A percentile compares a stretch with the other conserved stretches of the same genome.
Evolutionary conservation across 2,797 vertebrate species (phyloP).

Genomic region (Spondyliosoma cantharus): DNA sequence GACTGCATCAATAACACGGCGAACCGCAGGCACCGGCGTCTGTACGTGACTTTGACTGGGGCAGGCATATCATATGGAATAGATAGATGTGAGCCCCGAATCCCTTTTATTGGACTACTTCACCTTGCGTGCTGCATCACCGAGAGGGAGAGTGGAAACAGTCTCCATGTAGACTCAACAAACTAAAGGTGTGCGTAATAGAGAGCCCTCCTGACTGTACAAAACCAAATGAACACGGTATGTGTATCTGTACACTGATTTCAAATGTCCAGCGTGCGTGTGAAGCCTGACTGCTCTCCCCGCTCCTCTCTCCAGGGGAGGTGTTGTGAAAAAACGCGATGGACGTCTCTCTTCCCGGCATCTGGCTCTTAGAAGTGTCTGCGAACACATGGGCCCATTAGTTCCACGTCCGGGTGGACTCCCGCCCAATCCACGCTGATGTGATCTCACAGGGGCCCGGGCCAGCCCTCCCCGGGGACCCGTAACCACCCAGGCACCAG

Average conservation of each 20-base stretch:
- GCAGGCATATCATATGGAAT: constrained; percentile 79
- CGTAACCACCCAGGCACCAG: constrained; percentile 83
- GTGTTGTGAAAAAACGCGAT: constrained; percentile 77
- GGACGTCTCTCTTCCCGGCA: constrained; percentile 82
- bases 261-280: constrained; percentile 59
- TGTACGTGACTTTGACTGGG: constrained; percentile 74
- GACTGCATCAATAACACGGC: constrained; percentile 61
- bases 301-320: constrained; percentile 71
- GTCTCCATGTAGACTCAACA: constrained; percentile 69
- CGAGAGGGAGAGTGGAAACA: constrained; percentile 63
- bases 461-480: constrained; percentile 78
- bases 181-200: constrained; percentile 58
- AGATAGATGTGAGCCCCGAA: constrained; percentile 71
- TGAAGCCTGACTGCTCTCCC: constrained; percentile 60
- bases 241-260: constrained; percentile 51
- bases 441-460: constrained; percentile 81
- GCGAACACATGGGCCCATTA: constrained; percentile 84
- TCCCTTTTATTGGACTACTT: constrained; percentile 71
- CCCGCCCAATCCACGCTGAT: constrained; percentile 74
- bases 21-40: constrained; percentile 44
- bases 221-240: constrained; percentile 64
- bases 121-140: constrained; percentile 68
- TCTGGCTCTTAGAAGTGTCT: constrained; percentile 85
- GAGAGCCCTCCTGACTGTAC: constrained; percentile 47
- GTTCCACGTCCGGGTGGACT: constrained; percentile 81